Evolutionary conservation across 1,140 invertebrate genomes (phyloP).

Genomic region (Drosophila serrata): DNA sequence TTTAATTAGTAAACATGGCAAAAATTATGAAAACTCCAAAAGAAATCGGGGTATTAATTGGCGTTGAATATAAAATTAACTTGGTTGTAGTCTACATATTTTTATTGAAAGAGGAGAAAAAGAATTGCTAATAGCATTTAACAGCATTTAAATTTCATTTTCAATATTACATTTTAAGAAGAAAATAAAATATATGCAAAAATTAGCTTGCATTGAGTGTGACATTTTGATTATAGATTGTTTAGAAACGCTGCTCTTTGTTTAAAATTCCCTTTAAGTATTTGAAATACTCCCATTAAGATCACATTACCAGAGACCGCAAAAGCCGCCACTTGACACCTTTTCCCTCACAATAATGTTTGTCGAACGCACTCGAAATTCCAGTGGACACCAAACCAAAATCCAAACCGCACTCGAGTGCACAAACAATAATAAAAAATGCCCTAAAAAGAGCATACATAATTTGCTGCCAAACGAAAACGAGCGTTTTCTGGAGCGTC

Average conservation of each 20-base stretch:
- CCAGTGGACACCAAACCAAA: constrained; percentile 12
- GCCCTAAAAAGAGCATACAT: constrained; percentile 23
- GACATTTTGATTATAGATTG: neutral
- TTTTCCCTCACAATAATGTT: constrained; percentile 23
- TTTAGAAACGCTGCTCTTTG: neutral
- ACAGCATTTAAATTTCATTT: neutral
- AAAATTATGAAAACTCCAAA: constrained; percentile 17
- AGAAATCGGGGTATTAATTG: constrained; percentile 54
- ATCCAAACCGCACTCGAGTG: constrained; percentile 21
- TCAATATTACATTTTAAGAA: neutral
- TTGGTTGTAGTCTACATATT: neutral
- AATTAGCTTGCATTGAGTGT: too few species aligned
- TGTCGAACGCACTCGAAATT: constrained; percentile 23
- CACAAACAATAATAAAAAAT: constrained; percentile 29
- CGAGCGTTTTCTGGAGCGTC: constrained; percentile 7
- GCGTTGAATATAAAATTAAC: constrained; percentile 15
- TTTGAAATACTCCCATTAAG: constrained; percentile 25
- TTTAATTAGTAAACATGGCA: constrained; percentile 60
- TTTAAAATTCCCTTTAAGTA: too few species aligned
- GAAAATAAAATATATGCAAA: too few species aligned
- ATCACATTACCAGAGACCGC: constrained; percentile 38
- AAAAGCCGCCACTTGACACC: constrained; percentile 41
- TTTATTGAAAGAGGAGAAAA: too few species aligned
- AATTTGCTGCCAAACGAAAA: constrained; percentile 17
- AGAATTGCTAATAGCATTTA: neutral